Percentiles rank a stretch among this genome's conserved stretches.
phyloP scores from a whole-genome alignment of 1,140 invertebrate genomes.

The Apis cerana region DNA sequence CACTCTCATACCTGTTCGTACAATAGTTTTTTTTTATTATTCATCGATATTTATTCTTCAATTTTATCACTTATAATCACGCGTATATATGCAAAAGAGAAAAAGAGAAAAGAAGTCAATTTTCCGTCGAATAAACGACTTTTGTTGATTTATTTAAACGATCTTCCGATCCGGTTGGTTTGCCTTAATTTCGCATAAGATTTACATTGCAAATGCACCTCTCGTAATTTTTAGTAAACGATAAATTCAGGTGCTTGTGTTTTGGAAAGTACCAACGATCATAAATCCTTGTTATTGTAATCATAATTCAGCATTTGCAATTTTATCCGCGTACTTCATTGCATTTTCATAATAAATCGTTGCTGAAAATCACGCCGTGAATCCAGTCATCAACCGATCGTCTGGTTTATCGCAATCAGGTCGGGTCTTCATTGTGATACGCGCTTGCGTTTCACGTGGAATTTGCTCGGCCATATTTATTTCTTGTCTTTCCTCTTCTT shows the following conservation, averaged over 20 bases:
- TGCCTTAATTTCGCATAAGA: conserved; percentile 27
- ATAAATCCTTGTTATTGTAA: conserved; percentile 13
- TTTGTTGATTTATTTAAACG: not conserved
- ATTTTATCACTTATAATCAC: not conserved
- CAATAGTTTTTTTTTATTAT: not conserved
- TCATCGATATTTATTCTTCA: not conserved
- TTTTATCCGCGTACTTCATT: not conserved
- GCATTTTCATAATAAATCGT: conserved; percentile 6
- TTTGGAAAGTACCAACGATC: not conserved
- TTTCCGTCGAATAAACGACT: not conserved
- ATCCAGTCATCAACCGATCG: not conserved
- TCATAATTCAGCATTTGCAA: conserved; percentile 7
- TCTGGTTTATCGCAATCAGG: conserved; percentile 18
- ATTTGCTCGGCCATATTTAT: not conserved
- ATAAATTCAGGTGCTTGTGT: conserved; percentile 12
- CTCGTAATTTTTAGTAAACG: not conserved
- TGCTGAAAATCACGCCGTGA: not conserved
- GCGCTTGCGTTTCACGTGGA: conserved; percentile 22
- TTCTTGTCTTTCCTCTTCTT: not conserved
- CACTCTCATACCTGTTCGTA: not conserved
- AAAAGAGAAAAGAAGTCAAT: not conserved
- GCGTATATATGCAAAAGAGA: too few relatives aligned
- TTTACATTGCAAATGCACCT: conserved; percentile 36
- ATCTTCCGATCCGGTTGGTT: not conserved
- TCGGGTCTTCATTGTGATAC: conserved; percentile 6